Base-by-base conservation (phyloP, 2,888 invertebrate species). In the Ernsta delagoae region DNA sequence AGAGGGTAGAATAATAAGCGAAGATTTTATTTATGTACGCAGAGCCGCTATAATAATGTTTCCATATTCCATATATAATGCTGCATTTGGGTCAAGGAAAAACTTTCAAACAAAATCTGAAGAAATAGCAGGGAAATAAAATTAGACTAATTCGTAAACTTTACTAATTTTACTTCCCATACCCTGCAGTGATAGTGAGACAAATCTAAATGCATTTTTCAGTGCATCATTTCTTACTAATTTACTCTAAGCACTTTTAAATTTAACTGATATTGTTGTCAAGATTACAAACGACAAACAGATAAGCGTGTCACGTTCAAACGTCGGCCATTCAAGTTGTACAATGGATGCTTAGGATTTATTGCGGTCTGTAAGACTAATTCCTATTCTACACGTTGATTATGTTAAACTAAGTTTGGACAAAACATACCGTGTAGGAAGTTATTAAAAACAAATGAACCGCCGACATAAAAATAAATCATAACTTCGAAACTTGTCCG, bases 261-360 rank as follows among this genome's bases (percentile, higher is more conserved):
- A 56, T 56, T 36, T 34, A 31, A 5, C 31, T 31, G 34, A n/a
- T 34, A 56, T 54, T 54, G 11, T 54, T 54, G 56, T 56, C 6
- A 12, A 56, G n/a, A 36, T n/a, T 31, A 56, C 56, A 4, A 11
- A 54, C 31, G 54, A 54, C 9, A 31, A 6, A 34, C 34, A n/a
- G 56, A 56, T 56, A 56, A 34, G 56, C 56, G n/a, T 36, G 31
- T 56, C 56, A 56, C 56, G 56, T 56, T 8, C 31, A 36, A 54
- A 56, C 5, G 56, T 36, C n/a, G 8, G 56, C 56, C 34, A n/a
- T 34, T n/a, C 6, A 5, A 31, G n/a, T 11, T 34, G 11, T n/a
- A 56, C 56, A 56, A 56, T 56, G n/a, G 56, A 36, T n/a, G 56
- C 24, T 56, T 56, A 56, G 6, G 36, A 56, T 34, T 56, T 34